These are phyloP conservation scores for Argopecten irradians DNA, from an alignment of 1,140 invertebrate genomes.

Conservation along the genomic window DNA sequence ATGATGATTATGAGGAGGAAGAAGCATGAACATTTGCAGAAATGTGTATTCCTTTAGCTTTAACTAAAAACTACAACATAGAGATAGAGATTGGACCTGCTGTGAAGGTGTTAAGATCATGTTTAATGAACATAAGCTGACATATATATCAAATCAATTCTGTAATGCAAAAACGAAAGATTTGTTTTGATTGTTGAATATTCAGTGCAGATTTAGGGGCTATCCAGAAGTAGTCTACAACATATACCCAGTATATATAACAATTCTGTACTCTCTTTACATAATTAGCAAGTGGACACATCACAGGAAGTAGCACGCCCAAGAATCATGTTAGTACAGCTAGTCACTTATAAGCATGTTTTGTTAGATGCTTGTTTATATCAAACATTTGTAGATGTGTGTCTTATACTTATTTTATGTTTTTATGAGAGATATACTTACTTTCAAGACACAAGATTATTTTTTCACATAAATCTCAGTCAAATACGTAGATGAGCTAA, in stretches of 20 bases:
- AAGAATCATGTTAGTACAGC: neutral
- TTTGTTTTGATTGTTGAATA: neutral
- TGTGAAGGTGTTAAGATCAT: neutral
- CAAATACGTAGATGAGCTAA: neutral
- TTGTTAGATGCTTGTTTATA: neutral
- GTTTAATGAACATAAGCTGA: neutral
- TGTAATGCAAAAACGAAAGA: neutral
- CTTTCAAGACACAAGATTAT: neutral
- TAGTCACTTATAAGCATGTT: neutral
- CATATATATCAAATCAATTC: neutral
- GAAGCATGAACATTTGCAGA: conserved; percentile 33
- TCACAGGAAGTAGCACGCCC: neutral
- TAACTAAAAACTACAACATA: neutral
- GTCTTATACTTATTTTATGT: neutral
- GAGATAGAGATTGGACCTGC: neutral
- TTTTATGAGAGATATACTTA: neutral
- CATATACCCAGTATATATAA: neutral
- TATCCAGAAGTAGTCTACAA: neutral
- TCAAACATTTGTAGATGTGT: neutral
- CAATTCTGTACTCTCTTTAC: neutral
- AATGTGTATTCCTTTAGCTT: neutral
- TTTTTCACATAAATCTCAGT: neutral
- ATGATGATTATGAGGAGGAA: conserved; percentile 31
- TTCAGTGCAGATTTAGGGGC: neutral
- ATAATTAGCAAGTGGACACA: neutral